Base-by-base conservation (phyloP, 2,797 vertebrate species). In the Sebastes matsubarae region DNA sequence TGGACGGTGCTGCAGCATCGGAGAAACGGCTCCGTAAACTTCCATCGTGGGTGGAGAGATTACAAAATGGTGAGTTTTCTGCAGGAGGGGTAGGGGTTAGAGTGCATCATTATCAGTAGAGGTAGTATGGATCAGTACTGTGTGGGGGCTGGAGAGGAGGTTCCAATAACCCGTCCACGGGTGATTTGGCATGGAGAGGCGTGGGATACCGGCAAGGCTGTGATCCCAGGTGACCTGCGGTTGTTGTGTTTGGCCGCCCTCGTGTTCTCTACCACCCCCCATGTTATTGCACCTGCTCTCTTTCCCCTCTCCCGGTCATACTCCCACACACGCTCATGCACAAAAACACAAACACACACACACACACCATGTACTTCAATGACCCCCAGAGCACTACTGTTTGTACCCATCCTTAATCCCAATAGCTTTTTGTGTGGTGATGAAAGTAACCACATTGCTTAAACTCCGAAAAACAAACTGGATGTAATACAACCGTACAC, bases 1-100 rank as follows among this genome's bases (percentile, higher is more conserved):
- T 97, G 97, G 97, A 97, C 96, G 0, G 92, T 97, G 64, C 89
- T 97, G 83, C 97, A 97, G 88, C 96, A 95, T 86, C 94, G 96
- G 3, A 87, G 83, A 27, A 95, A 97, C 1, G 96, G 97, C 57
- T 96, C 95, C 0, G 73, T 96, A 4, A 93, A 96, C 85, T 97
- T 97, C 75, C 93, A 97, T 29, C 95, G 94, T 1, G 92, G 80
- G 13, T 97, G 96, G 96, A 95, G 77, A 54, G 96, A 97, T 73
- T 97, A 97, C 89, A 97, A 96, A 94, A 87, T 73, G 88, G 97
- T 97, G 78, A 79, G 95, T 76, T 42, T 42, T 63, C 9, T 38
- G 9, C 57, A 29, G 34, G 27, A 5, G 25, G 2, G 2, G 4
- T 13, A 10, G 3, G 29, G 42, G 22, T 64, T 27, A 36, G 13